Evolutionary conservation across 2,113 vertebrate genomes (phyloP).

Genomic region (Pseudorasbora parva): DNA sequence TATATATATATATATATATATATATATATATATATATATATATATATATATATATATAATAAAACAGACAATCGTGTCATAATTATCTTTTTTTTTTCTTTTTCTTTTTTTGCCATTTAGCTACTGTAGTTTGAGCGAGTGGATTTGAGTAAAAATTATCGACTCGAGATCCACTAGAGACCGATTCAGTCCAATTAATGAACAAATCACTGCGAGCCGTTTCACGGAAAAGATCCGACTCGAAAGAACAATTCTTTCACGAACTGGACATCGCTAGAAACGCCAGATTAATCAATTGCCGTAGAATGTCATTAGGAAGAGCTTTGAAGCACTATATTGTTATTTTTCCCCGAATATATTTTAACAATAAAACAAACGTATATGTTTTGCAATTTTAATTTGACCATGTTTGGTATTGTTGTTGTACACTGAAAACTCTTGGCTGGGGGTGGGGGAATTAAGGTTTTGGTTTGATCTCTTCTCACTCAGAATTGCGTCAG

Average conservation of each 20-base stretch:
- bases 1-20: too few relatives aligned
- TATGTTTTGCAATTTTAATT: not conserved
- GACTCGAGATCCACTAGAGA: not conserved
- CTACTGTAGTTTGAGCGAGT: too few relatives aligned
- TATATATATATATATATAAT: too few relatives aligned
- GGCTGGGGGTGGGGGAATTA: not conserved
- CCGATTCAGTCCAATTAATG: not conserved
- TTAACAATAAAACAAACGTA: not conserved
- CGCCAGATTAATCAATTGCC: not conserved
- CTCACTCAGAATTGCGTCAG: constrained; percentile 64
- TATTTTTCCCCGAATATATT: not conserved
- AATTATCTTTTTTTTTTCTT: too few relatives aligned
- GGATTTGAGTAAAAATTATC: not conserved
- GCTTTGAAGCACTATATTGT: not conserved
- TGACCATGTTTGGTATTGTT: not conserved
- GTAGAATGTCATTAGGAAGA: not conserved
- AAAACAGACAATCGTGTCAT: too few relatives aligned
- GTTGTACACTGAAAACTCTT: constrained; percentile 9
- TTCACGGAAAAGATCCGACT: constrained; percentile 15
- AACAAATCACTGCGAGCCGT: not conserved
- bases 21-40: too few relatives aligned
- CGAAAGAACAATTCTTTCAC: not conserved
- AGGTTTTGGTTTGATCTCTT: not conserved
- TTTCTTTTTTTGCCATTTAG: too few relatives aligned
- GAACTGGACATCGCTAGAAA: not conserved